These are phyloP conservation scores for Thumatha senex DNA, from an alignment of 2,888 invertebrate species.

Conservation along the genomic window DNA sequence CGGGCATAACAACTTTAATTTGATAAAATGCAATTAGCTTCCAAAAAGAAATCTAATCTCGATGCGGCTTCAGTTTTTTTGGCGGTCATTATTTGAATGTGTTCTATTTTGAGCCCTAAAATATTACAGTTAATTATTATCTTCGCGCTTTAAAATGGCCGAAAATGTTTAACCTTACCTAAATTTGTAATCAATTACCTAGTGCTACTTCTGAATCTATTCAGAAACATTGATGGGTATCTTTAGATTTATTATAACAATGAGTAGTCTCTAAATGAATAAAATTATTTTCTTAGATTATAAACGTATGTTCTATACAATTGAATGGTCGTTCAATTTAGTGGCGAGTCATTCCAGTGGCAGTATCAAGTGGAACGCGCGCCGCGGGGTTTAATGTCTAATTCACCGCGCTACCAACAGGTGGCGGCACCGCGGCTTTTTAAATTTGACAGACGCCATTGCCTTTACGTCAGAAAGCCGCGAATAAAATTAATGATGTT, in stretches of 20 bases:
- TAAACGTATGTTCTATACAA: constrained; percentile 39
- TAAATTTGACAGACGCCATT: constrained; percentile 83
- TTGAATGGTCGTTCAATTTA: constrained; percentile 52
- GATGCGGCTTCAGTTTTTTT: constrained; percentile 70
- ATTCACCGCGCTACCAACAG: constrained; percentile 82
- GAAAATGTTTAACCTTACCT: constrained; percentile 16
- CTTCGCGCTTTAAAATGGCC: constrained; percentile 39
- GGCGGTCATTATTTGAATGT: constrained; percentile 59
- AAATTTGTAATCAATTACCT: constrained; percentile 15
- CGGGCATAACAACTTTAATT: constrained; percentile 76
- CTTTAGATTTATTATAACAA: constrained; percentile 11
- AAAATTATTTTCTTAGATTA: constrained; percentile 28
- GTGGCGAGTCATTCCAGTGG: constrained; percentile 75
- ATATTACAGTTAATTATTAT: constrained; percentile 39
- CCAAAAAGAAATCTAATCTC: constrained; percentile 82
- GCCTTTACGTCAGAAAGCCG: constrained; percentile 81
- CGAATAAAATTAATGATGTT: constrained; percentile 84
- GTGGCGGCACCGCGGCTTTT: constrained; percentile 79
- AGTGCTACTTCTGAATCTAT: constrained; percentile 9
- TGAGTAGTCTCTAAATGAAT: constrained; percentile 27
- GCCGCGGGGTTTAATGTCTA: constrained; percentile 76
- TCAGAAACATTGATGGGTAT: constrained; percentile 9
- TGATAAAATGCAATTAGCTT: constrained; percentile 84
- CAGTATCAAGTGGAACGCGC: constrained; percentile 74
- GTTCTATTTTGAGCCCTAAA: constrained; percentile 60